A percentile compares a stretch with the other conserved stretches of the same genome.
These are phyloP conservation scores for Hydrocynus forskahlii DNA, from an alignment of 2,797 vertebrate genomes.

Conservation along the genomic window DNA sequence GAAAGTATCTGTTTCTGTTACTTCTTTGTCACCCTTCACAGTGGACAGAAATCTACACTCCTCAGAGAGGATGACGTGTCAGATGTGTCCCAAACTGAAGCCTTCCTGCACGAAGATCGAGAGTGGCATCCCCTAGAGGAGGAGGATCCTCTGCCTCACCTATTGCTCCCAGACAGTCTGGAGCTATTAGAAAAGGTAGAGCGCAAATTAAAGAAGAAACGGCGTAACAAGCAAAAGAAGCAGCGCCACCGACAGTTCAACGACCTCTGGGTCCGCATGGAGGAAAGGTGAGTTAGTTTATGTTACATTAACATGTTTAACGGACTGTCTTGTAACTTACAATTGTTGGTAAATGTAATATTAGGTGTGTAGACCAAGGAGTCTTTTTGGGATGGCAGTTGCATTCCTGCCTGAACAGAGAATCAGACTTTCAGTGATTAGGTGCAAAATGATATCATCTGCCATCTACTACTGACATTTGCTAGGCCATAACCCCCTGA, in stretches of 20 bases:
- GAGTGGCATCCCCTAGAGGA: conserved; percentile 69
- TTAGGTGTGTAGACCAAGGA: not conserved
- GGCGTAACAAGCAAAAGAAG: conserved; percentile 78
- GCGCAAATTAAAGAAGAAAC: conserved; percentile 80
- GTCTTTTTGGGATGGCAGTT: not conserved
- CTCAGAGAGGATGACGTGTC: conserved; percentile 53
- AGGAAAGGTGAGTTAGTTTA: conserved; percentile 79
- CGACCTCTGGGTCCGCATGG: conserved; percentile 87
- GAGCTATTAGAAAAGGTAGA: conserved; percentile 77
- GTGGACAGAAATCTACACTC: conserved; percentile 59
- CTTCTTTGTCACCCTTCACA: not conserved
- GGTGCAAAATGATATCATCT: no score
- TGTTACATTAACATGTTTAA: not conserved
- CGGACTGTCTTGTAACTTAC: not conserved
- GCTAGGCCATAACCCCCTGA: no score
- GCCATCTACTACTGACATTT: no score
- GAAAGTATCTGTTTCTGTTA: not conserved
- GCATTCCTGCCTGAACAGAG: not conserved
- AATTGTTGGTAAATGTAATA: not conserved
- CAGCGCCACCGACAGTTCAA: conserved; percentile 84
- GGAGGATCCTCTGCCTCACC: conserved; percentile 69
- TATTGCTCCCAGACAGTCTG: conserved; percentile 74
- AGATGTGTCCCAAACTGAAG: conserved; percentile 65
- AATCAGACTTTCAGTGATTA: not conserved
- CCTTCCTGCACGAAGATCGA: conserved; percentile 77